phyloP scores from a whole-genome alignment of 2,113 vertebrate genomes.

The Aegithalos caudatus region DNA sequence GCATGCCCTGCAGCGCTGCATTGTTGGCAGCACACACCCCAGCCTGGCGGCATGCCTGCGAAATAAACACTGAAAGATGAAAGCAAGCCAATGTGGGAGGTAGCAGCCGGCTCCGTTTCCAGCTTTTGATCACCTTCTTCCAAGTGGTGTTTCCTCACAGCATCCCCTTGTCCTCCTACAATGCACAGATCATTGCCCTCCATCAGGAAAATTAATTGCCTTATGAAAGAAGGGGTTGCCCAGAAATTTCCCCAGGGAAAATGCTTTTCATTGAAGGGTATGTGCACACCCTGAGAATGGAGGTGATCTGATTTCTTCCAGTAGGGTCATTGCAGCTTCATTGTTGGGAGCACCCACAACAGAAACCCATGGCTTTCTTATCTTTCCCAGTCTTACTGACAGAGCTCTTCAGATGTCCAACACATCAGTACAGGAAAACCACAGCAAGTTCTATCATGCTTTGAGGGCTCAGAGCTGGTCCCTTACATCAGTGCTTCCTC shows the following conservation, averaged over 20 bases:
- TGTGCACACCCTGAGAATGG: not conserved
- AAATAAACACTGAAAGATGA: constrained; percentile 17
- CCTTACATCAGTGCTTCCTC: not conserved
- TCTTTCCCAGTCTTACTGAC: not conserved
- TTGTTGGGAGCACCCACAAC: not conserved
- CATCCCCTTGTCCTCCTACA: not conserved
- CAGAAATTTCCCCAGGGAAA: not conserved
- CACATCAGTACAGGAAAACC: not conserved
- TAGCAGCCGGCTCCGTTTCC: not conserved
- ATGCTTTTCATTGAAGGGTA: not conserved
- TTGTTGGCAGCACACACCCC: not conserved
- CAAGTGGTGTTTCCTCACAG: not conserved
- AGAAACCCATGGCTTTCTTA: not conserved
- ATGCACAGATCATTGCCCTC: not conserved
- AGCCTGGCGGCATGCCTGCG: not conserved
- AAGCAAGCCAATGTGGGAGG: constrained; percentile 13
- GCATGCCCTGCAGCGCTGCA: not conserved
- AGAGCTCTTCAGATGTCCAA: not conserved
- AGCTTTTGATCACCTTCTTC: constrained; percentile 38
- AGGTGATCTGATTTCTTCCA: not conserved
- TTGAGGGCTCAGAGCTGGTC: not conserved
- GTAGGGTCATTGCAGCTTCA: not conserved
- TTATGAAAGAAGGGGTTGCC: not conserved
- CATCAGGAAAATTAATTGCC: not conserved
- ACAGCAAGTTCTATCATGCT: not conserved